Evolutionary conservation across 2,113 vertebrate genomes (phyloP).

Genomic region (Hassar affinis): DNA sequence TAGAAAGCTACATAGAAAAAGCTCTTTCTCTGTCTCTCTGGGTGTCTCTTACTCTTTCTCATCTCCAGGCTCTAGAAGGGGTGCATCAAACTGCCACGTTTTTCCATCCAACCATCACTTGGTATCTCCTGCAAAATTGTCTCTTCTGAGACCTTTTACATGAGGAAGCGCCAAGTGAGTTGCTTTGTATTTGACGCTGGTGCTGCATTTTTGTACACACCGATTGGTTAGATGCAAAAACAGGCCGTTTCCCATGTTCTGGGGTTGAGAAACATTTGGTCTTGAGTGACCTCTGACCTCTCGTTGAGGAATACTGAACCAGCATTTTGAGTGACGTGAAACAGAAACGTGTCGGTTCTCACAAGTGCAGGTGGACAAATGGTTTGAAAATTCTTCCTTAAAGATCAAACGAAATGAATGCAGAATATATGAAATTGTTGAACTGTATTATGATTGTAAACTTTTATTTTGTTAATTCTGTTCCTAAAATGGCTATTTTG

Average conservation of each 20-base stretch:
- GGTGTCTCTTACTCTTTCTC: slow-evolving; percentile 66
- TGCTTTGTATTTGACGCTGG: slow-evolving; percentile 36
- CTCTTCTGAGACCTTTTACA: slow-evolving; percentile 63
- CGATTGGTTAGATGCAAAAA: slow-evolving; percentile 72
- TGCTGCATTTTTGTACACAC: slow-evolving; percentile 45
- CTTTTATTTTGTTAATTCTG: slow-evolving; percentile 5
- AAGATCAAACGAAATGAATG: slow-evolving; percentile 14
- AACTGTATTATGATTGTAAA: slow-evolving; percentile 22
- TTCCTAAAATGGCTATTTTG: slow-evolving; percentile 17
- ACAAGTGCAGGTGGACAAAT: slow-evolving; percentile 25
- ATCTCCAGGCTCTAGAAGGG: slow-evolving; percentile 66
- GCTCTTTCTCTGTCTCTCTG: slow-evolving; percentile 13
- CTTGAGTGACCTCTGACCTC: slow-evolving; percentile 11
- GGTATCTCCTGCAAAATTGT: slow-evolving; percentile 67
- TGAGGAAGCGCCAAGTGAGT: slow-evolving; percentile 58
- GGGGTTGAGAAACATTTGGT: slow-evolving; percentile 73
- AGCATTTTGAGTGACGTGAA: slow-evolving; percentile 59
- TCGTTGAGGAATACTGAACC: slow-evolving; percentile 53
- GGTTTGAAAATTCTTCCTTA: slow-evolving; percentile 22
- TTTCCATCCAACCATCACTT: slow-evolving; percentile 73
- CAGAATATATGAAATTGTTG: slow-evolving; percentile 3
- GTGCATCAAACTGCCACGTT: slow-evolving; percentile 79
- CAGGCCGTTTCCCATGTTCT: slow-evolving; percentile 76
- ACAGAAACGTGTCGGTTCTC: background rate
- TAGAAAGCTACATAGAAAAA: background rate